phyloP scores from a whole-genome alignment of 2,113 vertebrate genomes.

The Chaenogobius annularis region DNA sequence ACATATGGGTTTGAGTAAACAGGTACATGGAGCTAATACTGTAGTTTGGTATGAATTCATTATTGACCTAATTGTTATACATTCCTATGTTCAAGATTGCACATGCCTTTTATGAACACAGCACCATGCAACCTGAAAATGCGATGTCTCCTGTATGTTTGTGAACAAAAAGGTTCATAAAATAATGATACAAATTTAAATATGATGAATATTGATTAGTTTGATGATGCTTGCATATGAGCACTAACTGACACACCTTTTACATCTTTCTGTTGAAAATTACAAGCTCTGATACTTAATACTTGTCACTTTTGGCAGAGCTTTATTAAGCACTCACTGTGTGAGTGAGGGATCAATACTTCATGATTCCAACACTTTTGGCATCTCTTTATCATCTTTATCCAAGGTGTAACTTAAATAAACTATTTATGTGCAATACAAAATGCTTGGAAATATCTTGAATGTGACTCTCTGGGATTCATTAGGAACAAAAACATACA shows the following conservation, averaged over 20 bases:
- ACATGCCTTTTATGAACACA: constrained; percentile 77
- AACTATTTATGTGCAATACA: constrained; percentile 8
- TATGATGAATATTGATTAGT: constrained; percentile 54
- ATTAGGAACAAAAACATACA: constrained; percentile 30
- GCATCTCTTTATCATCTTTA: constrained; percentile 8
- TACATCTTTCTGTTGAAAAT: constrained; percentile 14
- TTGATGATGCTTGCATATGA: constrained; percentile 48
- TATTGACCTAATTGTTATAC: constrained; percentile 65
- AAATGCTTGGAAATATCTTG: constrained; percentile 6
- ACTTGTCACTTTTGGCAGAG: constrained; percentile 14
- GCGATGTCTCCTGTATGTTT: constrained; percentile 61
- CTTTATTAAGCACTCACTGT: constrained; percentile 12
- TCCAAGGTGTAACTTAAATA: constrained; percentile 11
- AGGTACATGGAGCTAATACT: constrained; percentile 55
- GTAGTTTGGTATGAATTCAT: constrained; percentile 57
- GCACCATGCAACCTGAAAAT: constrained; percentile 78
- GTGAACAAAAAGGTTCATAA: constrained; percentile 36
- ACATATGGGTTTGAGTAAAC: constrained; percentile 57
- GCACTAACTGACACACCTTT: constrained; percentile 23
- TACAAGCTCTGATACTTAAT: constrained; percentile 16
- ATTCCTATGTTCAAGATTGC: constrained; percentile 74
- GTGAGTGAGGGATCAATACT: constrained; percentile 26
- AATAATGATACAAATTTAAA: constrained; percentile 31
- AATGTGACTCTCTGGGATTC: constrained; percentile 1
- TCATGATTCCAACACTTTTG: background rate